phyloP scores from a whole-genome alignment of 2,113 vertebrate species.

The Bubalus kerabau region DNA sequence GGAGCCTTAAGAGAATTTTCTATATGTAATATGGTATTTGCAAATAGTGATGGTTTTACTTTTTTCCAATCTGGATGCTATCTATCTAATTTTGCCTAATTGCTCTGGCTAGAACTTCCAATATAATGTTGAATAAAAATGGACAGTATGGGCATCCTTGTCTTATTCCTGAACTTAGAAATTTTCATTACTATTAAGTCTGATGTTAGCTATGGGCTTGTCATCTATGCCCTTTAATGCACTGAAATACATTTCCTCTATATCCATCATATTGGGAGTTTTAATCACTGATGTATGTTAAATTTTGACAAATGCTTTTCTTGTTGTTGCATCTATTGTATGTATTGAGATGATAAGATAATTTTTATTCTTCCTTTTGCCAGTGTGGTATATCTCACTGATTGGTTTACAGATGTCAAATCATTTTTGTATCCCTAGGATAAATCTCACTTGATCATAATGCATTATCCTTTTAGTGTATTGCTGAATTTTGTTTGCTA shows the following conservation, averaged over 20 bases:
- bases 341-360: not conserved
- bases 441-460: not conserved
- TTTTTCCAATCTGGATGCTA: not conserved
- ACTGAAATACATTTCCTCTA: not conserved
- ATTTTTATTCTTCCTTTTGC: not conserved
- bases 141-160: not conserved
- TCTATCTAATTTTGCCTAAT: not conserved
- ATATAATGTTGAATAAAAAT: not conserved
- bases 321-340: not conserved
- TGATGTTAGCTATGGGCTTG: not conserved
- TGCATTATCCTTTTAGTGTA: not conserved
- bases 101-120: not conserved
- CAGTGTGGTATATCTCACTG: not conserved
- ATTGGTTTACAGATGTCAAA: not conserved
- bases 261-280: not conserved
- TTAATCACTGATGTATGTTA: not conserved
- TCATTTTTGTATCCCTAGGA: not conserved
- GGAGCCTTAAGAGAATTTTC: not conserved
- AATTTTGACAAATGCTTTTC: not conserved
- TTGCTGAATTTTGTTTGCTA: not conserved
- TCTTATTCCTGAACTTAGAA: not conserved
- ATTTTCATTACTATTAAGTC: not conserved
- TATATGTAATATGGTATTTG: not conserved
- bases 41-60: not conserved
- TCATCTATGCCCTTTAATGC: not conserved